Percentiles rank a stretch among this genome's conserved stretches.
phyloP scores from a whole-genome alignment of 2,113 vertebrate genomes.

The Gnathonemus longibarbis region DNA sequence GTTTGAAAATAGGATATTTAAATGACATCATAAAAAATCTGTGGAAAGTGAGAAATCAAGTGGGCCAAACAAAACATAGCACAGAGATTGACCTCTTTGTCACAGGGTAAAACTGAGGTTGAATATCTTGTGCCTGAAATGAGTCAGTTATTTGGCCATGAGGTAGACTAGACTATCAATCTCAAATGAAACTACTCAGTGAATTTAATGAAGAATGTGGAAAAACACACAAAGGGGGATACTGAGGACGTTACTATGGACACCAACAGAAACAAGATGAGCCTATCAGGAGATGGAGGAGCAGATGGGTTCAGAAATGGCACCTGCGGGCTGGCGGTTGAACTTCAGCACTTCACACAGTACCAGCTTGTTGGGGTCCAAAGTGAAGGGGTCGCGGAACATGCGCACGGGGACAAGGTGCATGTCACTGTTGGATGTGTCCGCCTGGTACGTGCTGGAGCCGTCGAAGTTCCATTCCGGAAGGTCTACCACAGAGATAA shows the following conservation, averaged over 20 bases:
- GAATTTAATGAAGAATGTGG: background rate
- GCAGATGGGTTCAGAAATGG: background rate
- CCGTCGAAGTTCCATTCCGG: constrained; percentile 66
- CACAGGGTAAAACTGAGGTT: background rate
- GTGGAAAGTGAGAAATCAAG: background rate
- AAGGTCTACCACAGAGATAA: constrained; percentile 46
- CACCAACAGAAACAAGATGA: background rate
- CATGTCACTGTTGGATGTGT: constrained; percentile 80
- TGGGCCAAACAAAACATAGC: background rate
- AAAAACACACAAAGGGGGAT: background rate
- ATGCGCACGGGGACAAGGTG: constrained; percentile 58
- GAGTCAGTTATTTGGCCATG: background rate
- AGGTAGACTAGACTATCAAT: background rate
- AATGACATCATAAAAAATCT: background rate
- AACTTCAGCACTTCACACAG: constrained; percentile 68
- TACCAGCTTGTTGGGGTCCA: constrained; percentile 64
- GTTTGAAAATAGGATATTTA: background rate
- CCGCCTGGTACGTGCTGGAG: constrained; percentile 62
- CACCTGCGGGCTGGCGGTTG: constrained; percentile 64
- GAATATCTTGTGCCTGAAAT: background rate
- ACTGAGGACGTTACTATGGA: background rate
- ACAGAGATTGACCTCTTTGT: background rate
- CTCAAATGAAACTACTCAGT: background rate
- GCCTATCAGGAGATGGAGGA: background rate
- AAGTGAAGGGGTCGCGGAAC: constrained; percentile 63